Conservation (phyloP, 1,140 invertebrate species). For the Aphelinus certus region DNA sequence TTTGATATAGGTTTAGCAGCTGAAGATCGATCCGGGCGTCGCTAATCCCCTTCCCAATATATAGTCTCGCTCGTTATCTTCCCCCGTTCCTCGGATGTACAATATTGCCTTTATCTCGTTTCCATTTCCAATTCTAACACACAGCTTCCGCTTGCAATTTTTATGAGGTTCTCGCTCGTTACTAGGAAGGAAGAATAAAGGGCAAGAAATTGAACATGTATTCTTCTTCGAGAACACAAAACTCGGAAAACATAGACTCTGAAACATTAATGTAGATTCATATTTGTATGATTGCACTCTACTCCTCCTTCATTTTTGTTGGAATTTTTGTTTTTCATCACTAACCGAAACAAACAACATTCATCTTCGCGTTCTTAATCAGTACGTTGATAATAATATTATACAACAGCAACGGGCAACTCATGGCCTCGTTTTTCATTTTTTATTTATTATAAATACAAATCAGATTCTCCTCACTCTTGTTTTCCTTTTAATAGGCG, state of each 20-base stretch:
- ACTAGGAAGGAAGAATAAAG: conserved; percentile 38
- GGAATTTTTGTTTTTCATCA: neutral
- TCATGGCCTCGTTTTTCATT: conserved; percentile 26
- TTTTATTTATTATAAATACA: conserved; percentile 53
- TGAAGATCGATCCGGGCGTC: conserved; percentile 3
- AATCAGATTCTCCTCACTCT: conserved; percentile 45
- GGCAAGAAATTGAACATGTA: neutral
- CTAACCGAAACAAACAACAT: conserved; percentile 39
- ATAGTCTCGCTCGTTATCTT: neutral
- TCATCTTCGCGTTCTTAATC: conserved; percentile 40
- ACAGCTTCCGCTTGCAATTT: neutral
- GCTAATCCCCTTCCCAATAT: neutral
- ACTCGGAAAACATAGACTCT: conserved; percentile 21
- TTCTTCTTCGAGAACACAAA: conserved; percentile 12
- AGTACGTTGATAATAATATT: conserved; percentile 50
- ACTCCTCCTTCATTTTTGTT: neutral
- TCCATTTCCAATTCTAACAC: neutral
- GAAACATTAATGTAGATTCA: conserved; percentile 12
- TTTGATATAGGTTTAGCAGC: neutral
- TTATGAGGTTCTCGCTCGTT: conserved; percentile 20
- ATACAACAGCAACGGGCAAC: conserved; percentile 53
- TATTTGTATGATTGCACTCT: neutral
- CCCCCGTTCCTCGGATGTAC: neutral
- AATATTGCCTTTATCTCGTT: neutral
- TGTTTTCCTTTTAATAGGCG: conserved; percentile 51